Evolutionary conservation across 2,113 vertebrate species (phyloP).

Genomic region (Bungarus multicinctus): DNA sequence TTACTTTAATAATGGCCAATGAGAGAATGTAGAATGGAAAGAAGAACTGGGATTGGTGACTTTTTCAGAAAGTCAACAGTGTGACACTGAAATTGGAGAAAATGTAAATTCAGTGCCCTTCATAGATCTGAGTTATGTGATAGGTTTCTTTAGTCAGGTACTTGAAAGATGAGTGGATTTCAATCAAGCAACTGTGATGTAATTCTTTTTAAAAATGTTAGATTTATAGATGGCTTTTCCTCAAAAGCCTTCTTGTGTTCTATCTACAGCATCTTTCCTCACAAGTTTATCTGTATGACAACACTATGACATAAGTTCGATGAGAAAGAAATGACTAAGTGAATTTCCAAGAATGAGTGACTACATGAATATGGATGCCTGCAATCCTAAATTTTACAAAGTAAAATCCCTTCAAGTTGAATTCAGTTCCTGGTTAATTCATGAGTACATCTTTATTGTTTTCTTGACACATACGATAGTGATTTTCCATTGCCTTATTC

Average conservation of each 20-base stretch:
- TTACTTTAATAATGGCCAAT: constrained; percentile 74
- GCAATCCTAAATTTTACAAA: not conserved
- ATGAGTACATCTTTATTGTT: not conserved
- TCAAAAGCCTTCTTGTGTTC: not conserved
- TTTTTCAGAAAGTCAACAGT: constrained; percentile 46
- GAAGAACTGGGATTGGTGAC: constrained; percentile 45
- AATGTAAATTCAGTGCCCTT: constrained; percentile 60
- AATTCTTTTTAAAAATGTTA: not conserved
- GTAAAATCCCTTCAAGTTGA: not conserved
- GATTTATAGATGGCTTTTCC: not conserved
- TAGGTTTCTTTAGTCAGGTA: not conserved
- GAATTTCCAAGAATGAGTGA: not conserved
- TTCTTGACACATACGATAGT: not conserved
- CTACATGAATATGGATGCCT: not conserved
- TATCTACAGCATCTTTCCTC: not conserved
- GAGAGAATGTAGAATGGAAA: constrained; percentile 18
- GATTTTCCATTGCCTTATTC: not conserved
- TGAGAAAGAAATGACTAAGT: not conserved
- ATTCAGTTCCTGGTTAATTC: not conserved
- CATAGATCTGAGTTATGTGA: not conserved
- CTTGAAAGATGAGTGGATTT: constrained; percentile 12
- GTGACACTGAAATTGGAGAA: constrained; percentile 74
- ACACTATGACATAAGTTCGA: not conserved
- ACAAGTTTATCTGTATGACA: not conserved
- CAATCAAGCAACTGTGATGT: not conserved